A percentile compares a stretch with the other conserved stretches of the same genome.
Evolutionary conservation across 2,888 invertebrate species (phyloP).

Genomic region (Epinotia bilunana): DNA sequence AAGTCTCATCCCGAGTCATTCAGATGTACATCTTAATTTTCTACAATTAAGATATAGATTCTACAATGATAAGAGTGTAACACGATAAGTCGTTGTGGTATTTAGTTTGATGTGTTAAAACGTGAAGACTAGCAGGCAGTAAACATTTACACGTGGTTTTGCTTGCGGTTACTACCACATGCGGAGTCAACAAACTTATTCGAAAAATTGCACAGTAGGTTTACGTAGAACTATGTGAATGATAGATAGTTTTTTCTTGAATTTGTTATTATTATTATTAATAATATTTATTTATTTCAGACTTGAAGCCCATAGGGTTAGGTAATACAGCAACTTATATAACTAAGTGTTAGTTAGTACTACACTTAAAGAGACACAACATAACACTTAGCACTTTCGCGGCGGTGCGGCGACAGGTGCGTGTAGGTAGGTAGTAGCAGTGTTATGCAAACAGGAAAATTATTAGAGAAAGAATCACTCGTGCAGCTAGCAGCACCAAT

Average conservation of each 20-base stretch:
- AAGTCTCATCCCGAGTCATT: not conserved
- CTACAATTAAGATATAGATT: not conserved
- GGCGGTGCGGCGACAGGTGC: too few species aligned
- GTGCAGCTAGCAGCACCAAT: too few species aligned
- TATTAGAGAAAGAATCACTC: too few species aligned
- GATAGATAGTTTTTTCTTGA: not conserved
- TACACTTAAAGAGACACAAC: too few species aligned
- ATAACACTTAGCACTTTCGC: too few species aligned
- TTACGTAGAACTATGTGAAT: not conserved
- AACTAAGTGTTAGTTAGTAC: too few species aligned
- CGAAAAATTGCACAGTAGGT: slow-evolving; percentile 13
- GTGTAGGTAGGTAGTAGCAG: too few species aligned
- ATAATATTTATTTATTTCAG: too few species aligned
- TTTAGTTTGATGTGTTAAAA: slow-evolving; percentile 73
- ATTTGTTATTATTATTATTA: too few species aligned
- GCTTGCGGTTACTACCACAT: slow-evolving; percentile 50
- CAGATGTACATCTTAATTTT: not conserved
- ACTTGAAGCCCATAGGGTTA: too few species aligned
- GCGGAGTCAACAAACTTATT: slow-evolving; percentile 27
- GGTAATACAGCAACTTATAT: too few species aligned
- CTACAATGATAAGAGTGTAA: not conserved
- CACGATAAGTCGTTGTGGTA: not conserved
- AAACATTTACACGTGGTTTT: slow-evolving; percentile 70
- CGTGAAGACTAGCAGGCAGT: slow-evolving; percentile 79
- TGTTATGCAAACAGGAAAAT: too few species aligned